Percentiles rank a stretch among this genome's conserved stretches.
Evolutionary conservation across 2,888 invertebrate species (phyloP).

Genomic region (Drosophila buzzatii): DNA sequence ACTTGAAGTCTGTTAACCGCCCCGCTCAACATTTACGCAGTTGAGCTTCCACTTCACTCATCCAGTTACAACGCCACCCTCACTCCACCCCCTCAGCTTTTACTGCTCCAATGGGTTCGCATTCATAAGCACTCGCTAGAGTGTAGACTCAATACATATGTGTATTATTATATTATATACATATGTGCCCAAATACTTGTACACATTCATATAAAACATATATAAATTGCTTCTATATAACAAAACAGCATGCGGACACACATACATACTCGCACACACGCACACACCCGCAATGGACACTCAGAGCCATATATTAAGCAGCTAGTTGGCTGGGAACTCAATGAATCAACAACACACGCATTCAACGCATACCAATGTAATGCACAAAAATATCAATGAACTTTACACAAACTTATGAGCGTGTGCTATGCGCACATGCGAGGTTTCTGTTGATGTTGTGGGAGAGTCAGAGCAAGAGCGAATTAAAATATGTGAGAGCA

Average conservation of each 20-base stretch:
- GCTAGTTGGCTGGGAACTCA: constrained; percentile 71
- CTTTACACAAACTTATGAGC: constrained; percentile 73
- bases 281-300: constrained; percentile 16
- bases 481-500: constrained; percentile 4
- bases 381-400: constrained; percentile 83
- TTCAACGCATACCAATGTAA: constrained; percentile 66
- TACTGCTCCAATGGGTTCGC: constrained; percentile 46
- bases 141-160: constrained; percentile 40
- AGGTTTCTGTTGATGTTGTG: constrained; percentile 53
- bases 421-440: constrained; percentile 51
- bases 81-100: background rate
- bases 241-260: constrained; percentile 14
- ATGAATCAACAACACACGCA: constrained; percentile 79
- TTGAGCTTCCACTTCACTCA: constrained; percentile 40
- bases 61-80: constrained; percentile 7
- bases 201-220: constrained; percentile 8
- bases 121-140: constrained; percentile 45
- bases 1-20: constrained; percentile 26
- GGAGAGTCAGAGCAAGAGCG: constrained; percentile 35
- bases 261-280: background rate
- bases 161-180: too few relatives aligned
- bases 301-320: constrained; percentile 42
- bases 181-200: constrained; percentile 4
- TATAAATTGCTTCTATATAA: constrained; percentile 27
- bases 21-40: constrained; percentile 51